Conservation (phyloP, 2,797 vertebrate genomes). For the Pangasius mekongensis region DNA sequence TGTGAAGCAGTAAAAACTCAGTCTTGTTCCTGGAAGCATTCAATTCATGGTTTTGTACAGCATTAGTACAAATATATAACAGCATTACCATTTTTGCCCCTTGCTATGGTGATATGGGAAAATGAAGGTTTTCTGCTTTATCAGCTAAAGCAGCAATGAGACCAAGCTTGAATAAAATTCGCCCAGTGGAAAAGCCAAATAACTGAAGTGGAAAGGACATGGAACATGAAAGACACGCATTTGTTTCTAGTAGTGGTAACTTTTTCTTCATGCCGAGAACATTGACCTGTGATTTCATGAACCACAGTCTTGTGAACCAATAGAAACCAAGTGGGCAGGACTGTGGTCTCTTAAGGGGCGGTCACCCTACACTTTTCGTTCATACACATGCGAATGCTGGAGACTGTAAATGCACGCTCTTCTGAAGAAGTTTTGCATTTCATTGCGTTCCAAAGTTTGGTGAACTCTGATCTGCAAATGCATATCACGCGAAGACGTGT, state of each 20-base stretch:
- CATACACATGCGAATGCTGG: too few relatives aligned
- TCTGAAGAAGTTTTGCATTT: too few relatives aligned
- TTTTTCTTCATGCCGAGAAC: background rate
- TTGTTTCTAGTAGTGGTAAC: background rate
- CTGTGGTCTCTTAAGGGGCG: background rate
- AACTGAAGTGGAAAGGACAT: background rate
- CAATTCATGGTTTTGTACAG: background rate
- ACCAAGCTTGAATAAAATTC: too few relatives aligned
- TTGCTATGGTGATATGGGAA: background rate
- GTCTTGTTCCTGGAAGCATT: background rate
- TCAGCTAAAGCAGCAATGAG: background rate
- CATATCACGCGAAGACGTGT: too few relatives aligned
- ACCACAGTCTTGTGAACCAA: background rate
- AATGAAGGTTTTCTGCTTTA: background rate
- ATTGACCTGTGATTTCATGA: background rate
- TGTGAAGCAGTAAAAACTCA: background rate
- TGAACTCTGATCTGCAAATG: too few relatives aligned
- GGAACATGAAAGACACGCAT: background rate
- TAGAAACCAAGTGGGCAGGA: background rate
- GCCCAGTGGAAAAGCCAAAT: background rate
- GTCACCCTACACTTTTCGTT: background rate
- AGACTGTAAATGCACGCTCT: too few relatives aligned
- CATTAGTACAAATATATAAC: background rate
- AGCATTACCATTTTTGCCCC: background rate
- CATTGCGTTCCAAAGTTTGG: too few relatives aligned